Evolutionary conservation across 37 sponge, comb jelly and placozoan genomes (phyloP).

Genomic region (Amphimedon queenslandica): DNA sequence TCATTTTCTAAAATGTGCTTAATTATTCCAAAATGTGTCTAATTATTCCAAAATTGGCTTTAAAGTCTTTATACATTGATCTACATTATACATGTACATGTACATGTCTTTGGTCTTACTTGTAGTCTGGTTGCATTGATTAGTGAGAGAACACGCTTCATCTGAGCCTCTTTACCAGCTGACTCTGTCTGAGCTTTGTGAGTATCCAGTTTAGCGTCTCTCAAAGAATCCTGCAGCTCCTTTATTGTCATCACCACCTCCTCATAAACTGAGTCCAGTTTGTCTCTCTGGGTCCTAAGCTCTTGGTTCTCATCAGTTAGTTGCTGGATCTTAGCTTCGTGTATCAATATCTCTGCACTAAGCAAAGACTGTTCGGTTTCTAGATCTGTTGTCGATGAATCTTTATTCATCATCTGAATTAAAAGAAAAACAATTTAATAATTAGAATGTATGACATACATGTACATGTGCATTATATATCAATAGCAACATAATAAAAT

Average conservation of each 20-base stretch:
- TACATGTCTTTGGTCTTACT: too few relatives aligned
- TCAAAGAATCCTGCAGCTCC: not conserved
- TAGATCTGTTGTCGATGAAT: not conserved
- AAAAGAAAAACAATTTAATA: too few relatives aligned
- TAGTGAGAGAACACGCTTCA: not conserved
- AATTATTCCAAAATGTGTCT: too few relatives aligned
- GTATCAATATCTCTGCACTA: not conserved
- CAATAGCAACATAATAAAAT: too few relatives aligned
- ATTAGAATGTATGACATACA: too few relatives aligned
- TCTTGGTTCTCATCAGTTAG: not conserved
- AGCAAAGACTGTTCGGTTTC: not conserved
- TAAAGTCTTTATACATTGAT: too few relatives aligned
- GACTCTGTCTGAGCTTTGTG: not conserved
- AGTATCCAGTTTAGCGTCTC: not conserved
- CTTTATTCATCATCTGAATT: too few relatives aligned
- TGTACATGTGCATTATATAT: too few relatives aligned
- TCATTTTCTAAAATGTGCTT: too few relatives aligned
- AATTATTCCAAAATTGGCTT: too few relatives aligned
- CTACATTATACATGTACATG: too few relatives aligned
- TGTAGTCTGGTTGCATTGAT: not conserved
- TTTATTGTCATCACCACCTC: not conserved
- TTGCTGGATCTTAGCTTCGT: not conserved
- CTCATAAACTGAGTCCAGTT: not conserved
- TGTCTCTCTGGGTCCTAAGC: not conserved
- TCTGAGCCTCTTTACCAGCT: not conserved